Conservation (phyloP, 2,113 vertebrate genomes). For the Corvus cornix region DNA sequence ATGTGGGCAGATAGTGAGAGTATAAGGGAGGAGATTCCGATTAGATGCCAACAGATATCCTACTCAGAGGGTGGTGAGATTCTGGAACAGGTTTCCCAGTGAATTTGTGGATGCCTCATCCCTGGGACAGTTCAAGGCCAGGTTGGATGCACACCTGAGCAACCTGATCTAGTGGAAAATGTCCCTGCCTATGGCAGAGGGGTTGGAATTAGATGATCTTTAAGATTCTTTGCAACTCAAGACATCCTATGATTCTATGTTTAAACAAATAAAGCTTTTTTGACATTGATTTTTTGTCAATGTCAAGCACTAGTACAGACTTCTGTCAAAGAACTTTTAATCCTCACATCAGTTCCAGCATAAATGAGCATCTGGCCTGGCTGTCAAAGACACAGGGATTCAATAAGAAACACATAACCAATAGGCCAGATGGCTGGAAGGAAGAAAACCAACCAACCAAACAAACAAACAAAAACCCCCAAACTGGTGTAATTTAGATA, state of each 20-base stretch:
- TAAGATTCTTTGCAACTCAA: not conserved
- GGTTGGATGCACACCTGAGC: not conserved
- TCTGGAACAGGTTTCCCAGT: not conserved
- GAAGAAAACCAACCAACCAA: not conserved
- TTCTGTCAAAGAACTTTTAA: not conserved
- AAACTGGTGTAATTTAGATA: not conserved
- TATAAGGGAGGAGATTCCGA: not conserved
- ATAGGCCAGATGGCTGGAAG: not conserved
- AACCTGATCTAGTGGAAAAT: not conserved
- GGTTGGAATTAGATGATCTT: not conserved
- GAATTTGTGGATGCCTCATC: not conserved
- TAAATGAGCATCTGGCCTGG: not conserved
- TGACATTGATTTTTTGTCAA: not conserved
- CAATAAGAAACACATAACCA: not conserved
- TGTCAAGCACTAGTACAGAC: not conserved
- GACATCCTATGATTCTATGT: not conserved
- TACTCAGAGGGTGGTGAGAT: not conserved
- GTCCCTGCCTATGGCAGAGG: not conserved
- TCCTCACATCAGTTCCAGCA: not conserved
- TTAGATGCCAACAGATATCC: not conserved
- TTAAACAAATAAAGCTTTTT: not conserved
- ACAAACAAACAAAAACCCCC: rapidly evolving
- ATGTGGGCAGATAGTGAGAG: not conserved
- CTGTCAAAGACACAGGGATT: not conserved
- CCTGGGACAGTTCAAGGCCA: not conserved